phyloP scores from a whole-genome alignment of 2,888 invertebrate species.

The Drepana falcataria region DNA sequence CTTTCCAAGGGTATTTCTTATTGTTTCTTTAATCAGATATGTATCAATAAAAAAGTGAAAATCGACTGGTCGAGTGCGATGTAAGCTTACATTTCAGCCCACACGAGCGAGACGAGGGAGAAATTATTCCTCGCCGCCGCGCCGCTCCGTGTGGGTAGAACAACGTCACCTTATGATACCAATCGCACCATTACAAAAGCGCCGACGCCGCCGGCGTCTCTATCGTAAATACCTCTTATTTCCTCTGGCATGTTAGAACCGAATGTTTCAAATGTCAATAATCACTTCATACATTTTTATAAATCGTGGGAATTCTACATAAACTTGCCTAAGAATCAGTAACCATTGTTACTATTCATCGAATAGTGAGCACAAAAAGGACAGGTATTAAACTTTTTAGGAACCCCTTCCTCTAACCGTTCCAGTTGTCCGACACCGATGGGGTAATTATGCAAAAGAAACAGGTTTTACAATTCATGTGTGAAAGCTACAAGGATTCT shows the following conservation, averaged over 20 bases:
- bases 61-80: neutral
- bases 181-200: neutral
- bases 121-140: neutral
- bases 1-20: neutral
- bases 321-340: no score
- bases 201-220: neutral
- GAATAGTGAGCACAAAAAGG: conserved; percentile 5
- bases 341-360: no score
- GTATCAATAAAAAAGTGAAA: no score
- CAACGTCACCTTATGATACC: neutral
- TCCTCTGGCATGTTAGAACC: no score
- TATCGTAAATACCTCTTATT: no score
- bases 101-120: neutral
- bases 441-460: conserved; percentile 41
- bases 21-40: neutral
- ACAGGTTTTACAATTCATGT: conserved; percentile 48
- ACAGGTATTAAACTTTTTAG: conserved; percentile 8
- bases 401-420: conserved; percentile 21
- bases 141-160: neutral
- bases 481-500: conserved; percentile 34
- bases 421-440: conserved; percentile 37
- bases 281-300: no score
- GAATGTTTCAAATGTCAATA: no score
- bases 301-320: no score
- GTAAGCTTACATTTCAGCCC: neutral